phyloP scores from a whole-genome alignment of 2,888 invertebrate genomes.

The Ennomos quercinarius region DNA sequence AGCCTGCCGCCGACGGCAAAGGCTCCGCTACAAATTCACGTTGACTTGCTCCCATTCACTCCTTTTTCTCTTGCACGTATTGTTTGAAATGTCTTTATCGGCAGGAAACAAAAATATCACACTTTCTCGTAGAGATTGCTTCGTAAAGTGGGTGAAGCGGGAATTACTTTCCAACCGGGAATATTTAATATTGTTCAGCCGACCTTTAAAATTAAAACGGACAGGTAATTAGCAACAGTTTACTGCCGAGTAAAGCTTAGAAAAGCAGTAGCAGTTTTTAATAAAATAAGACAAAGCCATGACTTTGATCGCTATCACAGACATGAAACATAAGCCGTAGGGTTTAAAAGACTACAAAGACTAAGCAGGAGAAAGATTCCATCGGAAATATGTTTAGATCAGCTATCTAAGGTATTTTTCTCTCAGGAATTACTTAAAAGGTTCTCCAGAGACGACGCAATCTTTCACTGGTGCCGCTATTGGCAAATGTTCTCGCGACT shows the following conservation, averaged over 20 bases:
- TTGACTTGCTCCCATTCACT: constrained; percentile 72
- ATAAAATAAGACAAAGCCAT: constrained; percentile 3
- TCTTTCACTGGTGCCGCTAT: constrained; percentile 66
- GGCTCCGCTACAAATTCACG: constrained; percentile 81
- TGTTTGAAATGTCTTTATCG: constrained; percentile 54
- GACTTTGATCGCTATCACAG: not conserved
- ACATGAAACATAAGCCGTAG: no score
- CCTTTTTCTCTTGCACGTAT: constrained; percentile 57
- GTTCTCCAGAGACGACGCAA: constrained; percentile 65
- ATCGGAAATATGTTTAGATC: constrained; percentile 3
- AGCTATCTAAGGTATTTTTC: constrained; percentile 47
- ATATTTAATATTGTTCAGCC: constrained; percentile 20
- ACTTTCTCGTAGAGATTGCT: constrained; percentile 25
- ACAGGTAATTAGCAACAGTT: constrained; percentile 27
- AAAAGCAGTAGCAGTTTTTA: constrained; percentile 8
- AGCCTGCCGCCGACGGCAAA: constrained; percentile 84
- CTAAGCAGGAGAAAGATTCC: not conserved
- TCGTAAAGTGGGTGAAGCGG: constrained; percentile 22
- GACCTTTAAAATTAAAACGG: constrained; percentile 21
- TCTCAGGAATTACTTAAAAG: constrained; percentile 66
- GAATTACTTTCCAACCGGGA: constrained; percentile 12
- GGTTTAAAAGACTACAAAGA: not conserved
- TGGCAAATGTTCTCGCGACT: constrained; percentile 59
- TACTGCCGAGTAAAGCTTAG: constrained; percentile 18
- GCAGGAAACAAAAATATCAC: constrained; percentile 39